These are phyloP conservation scores for Columbina picui DNA, from an alignment of 2,113 vertebrate species.

Conservation along the genomic window DNA sequence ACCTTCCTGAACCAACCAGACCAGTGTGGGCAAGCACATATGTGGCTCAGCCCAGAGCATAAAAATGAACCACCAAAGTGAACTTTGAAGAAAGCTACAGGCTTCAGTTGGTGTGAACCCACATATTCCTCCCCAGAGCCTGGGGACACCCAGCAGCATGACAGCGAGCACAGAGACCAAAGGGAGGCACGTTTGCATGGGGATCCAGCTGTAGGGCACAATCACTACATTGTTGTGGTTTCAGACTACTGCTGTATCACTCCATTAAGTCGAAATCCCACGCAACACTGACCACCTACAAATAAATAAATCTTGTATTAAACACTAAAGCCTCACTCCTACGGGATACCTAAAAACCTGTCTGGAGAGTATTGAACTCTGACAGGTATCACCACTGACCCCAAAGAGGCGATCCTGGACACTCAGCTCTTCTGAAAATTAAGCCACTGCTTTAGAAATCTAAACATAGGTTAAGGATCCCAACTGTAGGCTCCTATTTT, in stretches of 20 bases:
- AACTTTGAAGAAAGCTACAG: neutral
- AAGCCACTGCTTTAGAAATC: neutral
- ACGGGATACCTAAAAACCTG: neutral
- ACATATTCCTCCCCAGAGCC: neutral
- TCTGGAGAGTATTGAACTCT: neutral
- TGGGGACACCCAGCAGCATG: fast-evolving
- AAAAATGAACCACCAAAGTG: neutral
- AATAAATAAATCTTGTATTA: neutral
- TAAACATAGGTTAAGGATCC: neutral
- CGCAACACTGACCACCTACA: neutral
- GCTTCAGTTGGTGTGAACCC: neutral
- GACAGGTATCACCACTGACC: neutral
- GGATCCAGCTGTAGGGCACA: neutral
- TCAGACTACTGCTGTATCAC: neutral
- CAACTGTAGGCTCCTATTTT: slow-evolving; percentile 15
- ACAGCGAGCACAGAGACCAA: fast-evolving
- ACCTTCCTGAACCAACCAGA: neutral
- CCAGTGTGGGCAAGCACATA: fast-evolving
- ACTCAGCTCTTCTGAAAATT: neutral
- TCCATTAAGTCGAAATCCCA: neutral
- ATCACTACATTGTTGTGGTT: neutral
- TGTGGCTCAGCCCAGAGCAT: neutral
- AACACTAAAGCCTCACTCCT: neutral
- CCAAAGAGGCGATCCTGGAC: neutral
- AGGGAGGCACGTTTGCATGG: neutral